Evolutionary conservation across 2,113 vertebrate genomes (phyloP).

Genomic region (Menura novaehollandiae): DNA sequence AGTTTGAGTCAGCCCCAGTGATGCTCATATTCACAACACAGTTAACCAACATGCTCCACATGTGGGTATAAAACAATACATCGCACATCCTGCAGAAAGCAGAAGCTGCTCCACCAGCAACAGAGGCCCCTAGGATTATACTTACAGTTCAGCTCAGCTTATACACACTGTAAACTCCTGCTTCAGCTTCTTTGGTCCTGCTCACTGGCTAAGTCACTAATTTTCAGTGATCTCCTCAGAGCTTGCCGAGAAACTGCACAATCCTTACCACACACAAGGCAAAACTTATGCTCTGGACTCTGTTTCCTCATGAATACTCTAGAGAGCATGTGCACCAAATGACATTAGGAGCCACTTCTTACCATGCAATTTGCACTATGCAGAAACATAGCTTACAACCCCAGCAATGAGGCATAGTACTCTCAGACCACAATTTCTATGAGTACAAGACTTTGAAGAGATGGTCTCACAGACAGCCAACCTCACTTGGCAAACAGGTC

Average conservation of each 20-base stretch:
- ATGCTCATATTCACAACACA: background rate
- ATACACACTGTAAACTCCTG: background rate
- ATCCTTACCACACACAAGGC: background rate
- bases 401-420: background rate
- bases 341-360: background rate
- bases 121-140: background rate
- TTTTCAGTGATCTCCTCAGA: background rate
- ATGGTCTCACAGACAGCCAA: background rate
- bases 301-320: background rate
- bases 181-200: background rate
- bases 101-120: background rate
- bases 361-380: background rate
- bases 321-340: rapidly evolving
- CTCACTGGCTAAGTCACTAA: background rate
- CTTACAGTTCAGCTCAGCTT: background rate
- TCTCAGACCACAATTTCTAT: background rate
- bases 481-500: background rate
- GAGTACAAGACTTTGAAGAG: background rate
- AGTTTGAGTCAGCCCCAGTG: background rate
- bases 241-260: rapidly evolving
- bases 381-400: background rate
- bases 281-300: background rate
- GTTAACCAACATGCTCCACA: background rate
- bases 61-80: background rate
- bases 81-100: background rate